Conservation (phyloP, 2,888 invertebrate species). For the Tachina lurida region DNA sequence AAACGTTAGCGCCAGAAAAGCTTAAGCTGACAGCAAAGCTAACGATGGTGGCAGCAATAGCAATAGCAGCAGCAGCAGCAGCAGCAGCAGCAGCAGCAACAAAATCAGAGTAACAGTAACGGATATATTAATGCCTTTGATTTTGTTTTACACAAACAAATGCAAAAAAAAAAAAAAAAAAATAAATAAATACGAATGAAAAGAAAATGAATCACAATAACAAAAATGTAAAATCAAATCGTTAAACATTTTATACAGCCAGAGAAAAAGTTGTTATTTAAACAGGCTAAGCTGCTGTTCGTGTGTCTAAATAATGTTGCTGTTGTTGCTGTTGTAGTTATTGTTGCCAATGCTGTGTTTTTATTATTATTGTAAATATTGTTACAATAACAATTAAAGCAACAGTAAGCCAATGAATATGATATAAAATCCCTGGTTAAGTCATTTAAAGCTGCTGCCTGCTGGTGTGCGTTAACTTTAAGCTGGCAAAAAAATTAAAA, state of each 20-base stretch:
- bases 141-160: conserved; percentile 7
- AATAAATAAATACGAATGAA: conserved; percentile 33
- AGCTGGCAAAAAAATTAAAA: background rate
- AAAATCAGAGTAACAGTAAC: conserved; percentile 65
- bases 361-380: conserved; percentile 12
- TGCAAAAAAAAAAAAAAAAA: conserved; percentile 54
- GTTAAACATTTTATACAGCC: conserved; percentile 13
- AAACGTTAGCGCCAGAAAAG: conserved; percentile 24
- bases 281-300: conserved; percentile 51
- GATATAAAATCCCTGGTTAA: conserved; percentile 50
- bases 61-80: background rate
- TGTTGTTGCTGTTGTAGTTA: background rate
- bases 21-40: background rate
- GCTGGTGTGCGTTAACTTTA: conserved; percentile 27
- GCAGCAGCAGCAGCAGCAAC: conserved; percentile 18
- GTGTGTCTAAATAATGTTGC: background rate
- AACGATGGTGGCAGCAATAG: background rate
- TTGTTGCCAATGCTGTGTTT: conserved; percentile 44
- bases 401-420: conserved; percentile 30
- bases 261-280: conserved; percentile 69
- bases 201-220: conserved; percentile 70
- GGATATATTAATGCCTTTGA: conserved; percentile 64
- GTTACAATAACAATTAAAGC: conserved; percentile 18
- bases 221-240: conserved; percentile 22
- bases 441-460: conserved; percentile 36